Evolutionary conservation across 1,140 invertebrate genomes (phyloP), one percentile per base, ranked within the genome.

Genomic region (Platyscapa corneri): DNA sequence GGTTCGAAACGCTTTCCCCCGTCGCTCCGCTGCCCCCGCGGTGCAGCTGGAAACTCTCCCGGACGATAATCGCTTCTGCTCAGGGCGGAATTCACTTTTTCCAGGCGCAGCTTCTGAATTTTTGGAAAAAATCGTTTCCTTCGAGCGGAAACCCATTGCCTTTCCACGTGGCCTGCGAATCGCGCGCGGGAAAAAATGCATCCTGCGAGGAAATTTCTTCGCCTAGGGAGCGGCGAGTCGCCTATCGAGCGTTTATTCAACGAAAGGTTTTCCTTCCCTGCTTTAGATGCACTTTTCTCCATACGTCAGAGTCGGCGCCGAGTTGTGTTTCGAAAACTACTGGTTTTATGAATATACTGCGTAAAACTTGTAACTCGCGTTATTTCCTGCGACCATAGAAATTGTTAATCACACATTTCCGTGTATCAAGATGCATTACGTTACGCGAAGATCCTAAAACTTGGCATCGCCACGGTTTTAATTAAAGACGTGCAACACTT

Each of bases 401-500:
- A 32, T 18, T 12, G 49, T 27, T 27, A 60, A 82, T 75, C 32
- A 75, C 81, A 37, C 67, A 10, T 32, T 78, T 78, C 60, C 77
- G 60, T 12, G 27, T 67, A 34, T 67, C 18, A 65, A 80, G 49
- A 74, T 30, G 34, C 39, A 34, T 34, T 53, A 16, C 10, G 42
- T 1, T 70, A 12, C 70, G n/a, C 23, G 46, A 79, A 79, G 23
- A 27, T 65, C 34, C 37, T 64, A 16, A 65, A 42, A 65, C 60
- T 65, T n/a, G 30, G 67, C 49, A 37, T 23, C 72, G 42, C 53
- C 60, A 75, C 75, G 75, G 75, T 30, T 8, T 83, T 83, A 75
- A 83, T 83, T 83, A 75, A 83, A 74, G 37, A 32, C n/a, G 37
- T 46, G 30, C 14, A 53, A 34, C 46, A 53, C 20, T 82, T 72